phyloP scores from a whole-genome alignment of 2,888 invertebrate species.

The Alcis repandata region DNA sequence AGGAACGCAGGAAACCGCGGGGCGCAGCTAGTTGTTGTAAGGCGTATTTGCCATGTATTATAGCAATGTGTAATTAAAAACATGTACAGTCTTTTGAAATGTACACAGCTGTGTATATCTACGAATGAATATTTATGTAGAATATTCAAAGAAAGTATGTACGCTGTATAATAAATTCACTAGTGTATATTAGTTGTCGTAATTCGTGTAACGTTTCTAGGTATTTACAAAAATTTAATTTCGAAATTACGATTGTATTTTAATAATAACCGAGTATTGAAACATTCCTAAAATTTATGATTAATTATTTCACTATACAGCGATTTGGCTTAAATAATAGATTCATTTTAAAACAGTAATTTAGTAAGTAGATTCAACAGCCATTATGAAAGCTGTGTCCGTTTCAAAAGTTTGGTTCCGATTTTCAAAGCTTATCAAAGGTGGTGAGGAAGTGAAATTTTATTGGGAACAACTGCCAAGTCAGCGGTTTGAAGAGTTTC shows the following conservation, averaged over 20 bases:
- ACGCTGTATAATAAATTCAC: too few species aligned
- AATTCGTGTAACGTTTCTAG: neutral
- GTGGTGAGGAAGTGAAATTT: conserved; percentile 41
- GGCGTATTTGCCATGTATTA: too few species aligned
- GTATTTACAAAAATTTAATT: neutral
- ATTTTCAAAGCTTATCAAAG: conserved; percentile 28
- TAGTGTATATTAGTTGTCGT: too few species aligned
- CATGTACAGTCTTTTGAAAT: too few species aligned
- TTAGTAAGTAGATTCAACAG: neutral
- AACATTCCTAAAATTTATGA: neutral
- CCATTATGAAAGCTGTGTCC: neutral
- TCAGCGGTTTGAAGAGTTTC: conserved; percentile 45
- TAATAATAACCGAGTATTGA: too few species aligned
- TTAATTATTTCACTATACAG: too few species aligned
- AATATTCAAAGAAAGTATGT: too few species aligned
- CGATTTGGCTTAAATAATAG: neutral
- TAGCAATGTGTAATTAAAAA: too few species aligned
- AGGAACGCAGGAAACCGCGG: too few species aligned
- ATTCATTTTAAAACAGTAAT: neutral
- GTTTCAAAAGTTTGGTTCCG: conserved; percentile 40
- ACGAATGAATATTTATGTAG: too few species aligned
- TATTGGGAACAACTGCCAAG: conserved; percentile 46
- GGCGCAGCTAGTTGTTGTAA: too few species aligned
- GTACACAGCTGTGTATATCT: too few species aligned
- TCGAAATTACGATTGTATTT: neutral